Base-by-base conservation (phyloP, 64 coral and sea anemone species). In the Dendrophyllia cribrosa region DNA sequence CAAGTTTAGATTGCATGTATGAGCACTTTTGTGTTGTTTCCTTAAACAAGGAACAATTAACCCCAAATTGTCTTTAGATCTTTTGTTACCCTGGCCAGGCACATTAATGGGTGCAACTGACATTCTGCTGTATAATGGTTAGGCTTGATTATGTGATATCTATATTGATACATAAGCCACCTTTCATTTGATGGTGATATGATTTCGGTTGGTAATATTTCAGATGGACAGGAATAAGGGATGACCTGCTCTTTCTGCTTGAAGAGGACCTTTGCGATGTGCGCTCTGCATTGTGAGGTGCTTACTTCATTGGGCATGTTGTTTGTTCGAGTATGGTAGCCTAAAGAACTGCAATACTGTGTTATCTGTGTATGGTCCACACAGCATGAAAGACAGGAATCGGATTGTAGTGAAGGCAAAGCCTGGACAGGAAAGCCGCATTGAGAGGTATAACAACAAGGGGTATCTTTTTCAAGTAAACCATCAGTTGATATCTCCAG, bases 231-330 rank as follows among this genome's bases (percentile, higher is more conserved):
- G 87, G 70, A 7, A 21, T 89, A 48, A 61, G 87, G 58, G 87
- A 89, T 89, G 87, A 89, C 72, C 43, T 89, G 73, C 48, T 77
- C 34, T 89, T 76, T 89, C 87, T 77, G 12, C 56, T 89, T 71
- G 87, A 89, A 48, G 87, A 89, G 73, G 72, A 77, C 16, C 72
- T 89, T 7, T 89, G 50, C 19, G 21, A 89, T 77, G 12, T 76
- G 87, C 77, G 87, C 72, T 10, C 87, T 89, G 20, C 87, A 89
- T 52, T 89, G 87, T 45, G 87, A 89, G 49, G 58, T 89, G 87
- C 66, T 89, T n/a, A 76, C 20, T 58, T 71, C 69, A 3, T 24
- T 76, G 9, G 73, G 56, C 43, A 65, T 89, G 53, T 89, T 89
- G 0, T 89, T 72, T 72, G 7, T 77, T 63, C 43, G 67, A 89